Conservation (phyloP, 2,113 vertebrate species). For the Stercorarius parasiticus region DNA sequence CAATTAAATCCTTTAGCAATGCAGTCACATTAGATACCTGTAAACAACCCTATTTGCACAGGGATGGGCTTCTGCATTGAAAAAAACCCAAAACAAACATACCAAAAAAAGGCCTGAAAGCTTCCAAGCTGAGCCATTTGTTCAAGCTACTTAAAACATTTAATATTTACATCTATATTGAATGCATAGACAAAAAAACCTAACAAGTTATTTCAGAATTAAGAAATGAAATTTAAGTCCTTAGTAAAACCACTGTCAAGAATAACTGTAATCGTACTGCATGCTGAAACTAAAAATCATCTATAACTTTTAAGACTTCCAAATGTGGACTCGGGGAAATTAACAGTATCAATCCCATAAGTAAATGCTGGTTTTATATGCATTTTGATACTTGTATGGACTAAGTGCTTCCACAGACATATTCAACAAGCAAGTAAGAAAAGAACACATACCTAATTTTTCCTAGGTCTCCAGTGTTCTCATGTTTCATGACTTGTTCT, state of each 20-base stretch:
- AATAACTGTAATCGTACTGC: accelerated
- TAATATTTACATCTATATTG: neutral
- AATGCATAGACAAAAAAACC: neutral
- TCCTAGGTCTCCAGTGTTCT: neutral
- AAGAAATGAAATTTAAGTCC: neutral
- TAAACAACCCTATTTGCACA: neutral
- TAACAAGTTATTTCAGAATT: neutral
- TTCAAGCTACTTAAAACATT: neutral
- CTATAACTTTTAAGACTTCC: neutral
- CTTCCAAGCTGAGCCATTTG: neutral
- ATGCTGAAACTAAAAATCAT: neutral
- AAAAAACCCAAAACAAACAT: neutral
- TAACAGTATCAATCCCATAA: neutral
- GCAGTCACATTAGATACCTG: neutral
- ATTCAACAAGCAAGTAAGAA: neutral
- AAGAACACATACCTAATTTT: neutral
- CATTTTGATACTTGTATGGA: neutral
- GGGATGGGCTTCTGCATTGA: neutral
- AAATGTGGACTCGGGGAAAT: neutral
- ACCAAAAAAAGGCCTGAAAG: neutral
- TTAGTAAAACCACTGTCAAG: neutral
- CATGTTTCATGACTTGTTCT: neutral
- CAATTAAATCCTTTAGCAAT: constrained; percentile 8
- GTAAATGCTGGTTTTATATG: neutral
- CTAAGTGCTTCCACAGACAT: neutral